These are phyloP conservation scores for Terebella lapidaria DNA, from an alignment of 2,888 invertebrate genomes.

Conservation along the genomic window DNA sequence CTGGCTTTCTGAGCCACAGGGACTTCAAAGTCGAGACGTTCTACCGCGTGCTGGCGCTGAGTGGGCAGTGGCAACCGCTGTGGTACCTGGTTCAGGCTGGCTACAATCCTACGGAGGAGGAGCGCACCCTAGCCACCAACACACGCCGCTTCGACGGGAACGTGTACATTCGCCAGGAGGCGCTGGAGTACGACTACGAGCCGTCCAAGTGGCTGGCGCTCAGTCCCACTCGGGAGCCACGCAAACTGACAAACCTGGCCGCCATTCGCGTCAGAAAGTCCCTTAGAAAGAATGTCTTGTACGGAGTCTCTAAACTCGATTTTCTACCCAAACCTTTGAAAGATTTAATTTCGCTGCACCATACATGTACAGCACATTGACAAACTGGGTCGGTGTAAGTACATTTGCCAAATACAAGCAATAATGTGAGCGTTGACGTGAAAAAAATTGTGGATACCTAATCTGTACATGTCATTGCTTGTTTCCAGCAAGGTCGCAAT, in stretches of 20 bases:
- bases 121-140: conserved; percentile 4
- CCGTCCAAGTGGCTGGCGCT: conserved; percentile 10
- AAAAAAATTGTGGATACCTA: too few species aligned
- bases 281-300: conserved; percentile 13
- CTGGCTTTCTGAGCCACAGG: conserved; percentile 12
- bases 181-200: neutral
- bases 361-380: too few species aligned
- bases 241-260: conserved; percentile 16
- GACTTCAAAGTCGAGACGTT: conserved; percentile 19
- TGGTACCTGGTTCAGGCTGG: conserved; percentile 15
- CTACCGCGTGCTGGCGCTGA: conserved; percentile 14
- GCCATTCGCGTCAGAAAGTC: conserved; percentile 8
- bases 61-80: conserved; percentile 13
- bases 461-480: too few species aligned
- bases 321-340: conserved; percentile 8
- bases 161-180: neutral
- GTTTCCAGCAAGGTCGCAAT: too few species aligned
- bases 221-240: neutral
- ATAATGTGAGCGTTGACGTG: too few species aligned
- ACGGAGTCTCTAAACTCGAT: conserved; percentile 3
- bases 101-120: conserved; percentile 9
- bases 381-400: too few species aligned
- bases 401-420: too few species aligned
- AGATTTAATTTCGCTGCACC: conserved; percentile 7
- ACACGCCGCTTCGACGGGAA: neutral